Conservation (phyloP, 2,797 vertebrate species). For the Brachymystax lenok region DNA sequence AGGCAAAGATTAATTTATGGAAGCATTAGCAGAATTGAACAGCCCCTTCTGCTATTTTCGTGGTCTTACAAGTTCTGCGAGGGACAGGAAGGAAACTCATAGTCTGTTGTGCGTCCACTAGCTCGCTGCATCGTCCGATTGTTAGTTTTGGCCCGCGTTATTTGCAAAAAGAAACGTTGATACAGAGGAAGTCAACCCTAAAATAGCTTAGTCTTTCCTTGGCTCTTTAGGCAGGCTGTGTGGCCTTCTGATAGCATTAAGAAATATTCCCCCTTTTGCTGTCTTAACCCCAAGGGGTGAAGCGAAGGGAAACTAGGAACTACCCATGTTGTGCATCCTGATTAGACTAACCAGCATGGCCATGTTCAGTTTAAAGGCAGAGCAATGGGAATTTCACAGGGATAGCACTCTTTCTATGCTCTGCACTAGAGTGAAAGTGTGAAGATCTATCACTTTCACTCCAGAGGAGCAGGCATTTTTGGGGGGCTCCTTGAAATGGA, state of each 20-base stretch:
- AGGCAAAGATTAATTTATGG: conserved; percentile 29
- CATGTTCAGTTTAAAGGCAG: conserved; percentile 46
- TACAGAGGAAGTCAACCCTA: conserved; percentile 74
- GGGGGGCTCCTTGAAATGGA: conserved; percentile 29
- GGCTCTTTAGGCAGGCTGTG: conserved; percentile 67
- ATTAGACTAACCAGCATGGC: background rate
- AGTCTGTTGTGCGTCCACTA: conserved; percentile 58
- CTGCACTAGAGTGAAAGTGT: conserved; percentile 46
- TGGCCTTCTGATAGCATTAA: conserved; percentile 66
- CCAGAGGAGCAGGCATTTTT: conserved; percentile 41
- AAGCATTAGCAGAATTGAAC: conserved; percentile 46
- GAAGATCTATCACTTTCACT: conserved; percentile 64
- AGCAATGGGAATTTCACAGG: conserved; percentile 69
- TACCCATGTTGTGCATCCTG: background rate
- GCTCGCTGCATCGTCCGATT: conserved; percentile 64
- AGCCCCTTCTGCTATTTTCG: conserved; percentile 49
- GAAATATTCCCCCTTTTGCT: conserved; percentile 48
- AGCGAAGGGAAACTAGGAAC: background rate
- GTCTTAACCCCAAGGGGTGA: background rate
- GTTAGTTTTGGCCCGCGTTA: conserved; percentile 73
- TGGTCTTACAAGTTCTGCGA: conserved; percentile 38
- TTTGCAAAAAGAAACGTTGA: conserved; percentile 75
- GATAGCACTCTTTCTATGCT: conserved; percentile 62
- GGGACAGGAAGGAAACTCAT: conserved; percentile 70
- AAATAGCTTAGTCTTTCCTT: conserved; percentile 71